Percentiles rank a stretch among this genome's conserved stretches.
These are phyloP conservation scores for Colletes latitarsis DNA, from an alignment of 1,140 invertebrate genomes.

Conservation along the genomic window DNA sequence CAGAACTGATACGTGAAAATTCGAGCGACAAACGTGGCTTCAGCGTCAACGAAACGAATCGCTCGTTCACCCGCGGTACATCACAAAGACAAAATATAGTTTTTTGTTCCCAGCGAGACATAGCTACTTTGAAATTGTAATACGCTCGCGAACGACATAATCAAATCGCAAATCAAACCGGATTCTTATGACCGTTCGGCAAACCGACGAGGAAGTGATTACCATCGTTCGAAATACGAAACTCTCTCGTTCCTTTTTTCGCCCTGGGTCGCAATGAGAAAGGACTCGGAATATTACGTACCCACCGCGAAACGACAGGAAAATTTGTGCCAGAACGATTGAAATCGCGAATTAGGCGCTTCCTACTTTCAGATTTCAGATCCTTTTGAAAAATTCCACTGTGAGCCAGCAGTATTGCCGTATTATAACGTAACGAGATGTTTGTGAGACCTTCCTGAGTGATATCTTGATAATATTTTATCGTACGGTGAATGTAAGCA, in stretches of 20 bases:
- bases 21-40: not conserved
- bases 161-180: constrained; percentile 68
- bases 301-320: constrained; percentile 14
- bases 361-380: constrained; percentile 62
- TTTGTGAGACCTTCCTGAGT: constrained; percentile 27
- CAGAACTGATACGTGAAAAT: not conserved
- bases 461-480: constrained; percentile 30
- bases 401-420: not conserved
- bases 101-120: constrained; percentile 32
- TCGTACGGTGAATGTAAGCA: not conserved
- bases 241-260: constrained; percentile 61
- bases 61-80: not conserved
- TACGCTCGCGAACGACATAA: constrained; percentile 73
- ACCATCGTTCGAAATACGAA: constrained; percentile 64
- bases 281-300: constrained; percentile 49
- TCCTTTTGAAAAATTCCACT: constrained; percentile 48
- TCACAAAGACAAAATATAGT: constrained; percentile 23
- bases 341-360: constrained; percentile 39
- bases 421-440: constrained; percentile 33
- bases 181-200: constrained; percentile 62
- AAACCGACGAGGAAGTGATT: constrained; percentile 76
- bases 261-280: constrained; percentile 56
- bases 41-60: not conserved
- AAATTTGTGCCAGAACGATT: constrained; percentile 50
- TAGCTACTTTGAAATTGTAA: constrained; percentile 74